phyloP scores from a whole-genome alignment of 2,113 vertebrate species.

The Pedionomus torquatus region DNA sequence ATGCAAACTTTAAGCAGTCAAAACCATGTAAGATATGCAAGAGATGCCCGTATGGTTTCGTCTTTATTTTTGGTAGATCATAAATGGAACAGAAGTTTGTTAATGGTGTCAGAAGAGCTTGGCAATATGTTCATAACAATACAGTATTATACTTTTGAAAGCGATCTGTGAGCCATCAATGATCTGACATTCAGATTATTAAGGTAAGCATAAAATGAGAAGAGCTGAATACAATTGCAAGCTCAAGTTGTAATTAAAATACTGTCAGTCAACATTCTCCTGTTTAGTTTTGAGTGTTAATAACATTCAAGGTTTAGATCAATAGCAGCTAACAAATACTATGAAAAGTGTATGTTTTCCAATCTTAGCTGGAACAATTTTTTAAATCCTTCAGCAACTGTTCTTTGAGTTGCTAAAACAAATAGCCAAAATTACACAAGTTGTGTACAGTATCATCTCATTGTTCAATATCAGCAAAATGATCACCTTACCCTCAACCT shows the following conservation, averaged over 20 bases:
- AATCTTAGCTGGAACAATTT: neutral
- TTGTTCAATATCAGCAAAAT: neutral
- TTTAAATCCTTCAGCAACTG: neutral
- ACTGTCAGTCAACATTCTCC: neutral
- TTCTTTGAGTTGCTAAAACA: neutral
- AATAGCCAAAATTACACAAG: neutral
- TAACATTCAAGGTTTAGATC: neutral
- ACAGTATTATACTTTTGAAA: conserved; percentile 35
- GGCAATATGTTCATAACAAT: neutral
- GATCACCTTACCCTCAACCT: neutral
- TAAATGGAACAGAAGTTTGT: conserved; percentile 29
- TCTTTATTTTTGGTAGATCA: neutral
- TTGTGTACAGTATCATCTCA: neutral
- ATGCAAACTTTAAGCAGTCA: neutral
- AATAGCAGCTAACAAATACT: neutral
- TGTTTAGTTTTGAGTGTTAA: neutral
- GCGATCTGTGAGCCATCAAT: neutral
- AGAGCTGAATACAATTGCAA: neutral
- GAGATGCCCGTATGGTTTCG: neutral
- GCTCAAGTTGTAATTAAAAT: neutral
- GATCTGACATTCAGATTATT: neutral
- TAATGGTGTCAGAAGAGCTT: conserved; percentile 30
- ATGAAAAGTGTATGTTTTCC: neutral
- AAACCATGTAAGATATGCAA: neutral
- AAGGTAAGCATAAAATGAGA: conserved; percentile 19